phyloP scores from a whole-genome alignment of 1,140 invertebrate genomes.

The Bemisia tabaci region DNA sequence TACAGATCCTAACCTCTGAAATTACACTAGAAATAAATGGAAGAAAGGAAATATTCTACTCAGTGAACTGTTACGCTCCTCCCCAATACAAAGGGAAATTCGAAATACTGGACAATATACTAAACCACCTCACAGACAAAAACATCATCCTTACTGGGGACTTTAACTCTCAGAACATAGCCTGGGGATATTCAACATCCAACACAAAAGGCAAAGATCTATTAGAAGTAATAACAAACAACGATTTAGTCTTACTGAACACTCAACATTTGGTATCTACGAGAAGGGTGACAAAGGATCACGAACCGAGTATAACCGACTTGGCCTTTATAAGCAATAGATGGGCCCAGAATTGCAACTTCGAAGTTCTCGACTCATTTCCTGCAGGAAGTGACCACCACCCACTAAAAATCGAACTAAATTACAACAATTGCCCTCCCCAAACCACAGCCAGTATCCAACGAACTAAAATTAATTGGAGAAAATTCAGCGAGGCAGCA shows the following conservation, averaged over 20 bases:
- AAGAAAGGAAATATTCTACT: neutral
- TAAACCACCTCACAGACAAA: neutral
- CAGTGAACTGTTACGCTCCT: neutral
- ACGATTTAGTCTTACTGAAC: neutral
- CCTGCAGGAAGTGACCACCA: neutral
- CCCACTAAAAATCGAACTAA: neutral
- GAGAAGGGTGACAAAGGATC: neutral
- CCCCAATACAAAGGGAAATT: neutral
- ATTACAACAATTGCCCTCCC: neutral
- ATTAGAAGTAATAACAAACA: neutral
- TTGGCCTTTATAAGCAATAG: neutral
- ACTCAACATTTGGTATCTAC: neutral
- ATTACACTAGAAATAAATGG: neutral
- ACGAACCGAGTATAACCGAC: neutral
- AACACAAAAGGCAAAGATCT: neutral
- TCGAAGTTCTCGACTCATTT: neutral
- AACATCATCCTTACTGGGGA: neutral
- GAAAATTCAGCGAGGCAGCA: neutral
- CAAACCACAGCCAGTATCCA: neutral
- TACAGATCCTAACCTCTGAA: neutral
- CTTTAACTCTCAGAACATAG: neutral
- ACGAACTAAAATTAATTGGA: neutral
- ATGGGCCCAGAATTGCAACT: neutral
- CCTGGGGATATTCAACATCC: neutral
- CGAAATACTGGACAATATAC: neutral